Base-by-base conservation (phyloP, 2,797 vertebrate species). In the Melanotaenia parkinsoni region DNA sequence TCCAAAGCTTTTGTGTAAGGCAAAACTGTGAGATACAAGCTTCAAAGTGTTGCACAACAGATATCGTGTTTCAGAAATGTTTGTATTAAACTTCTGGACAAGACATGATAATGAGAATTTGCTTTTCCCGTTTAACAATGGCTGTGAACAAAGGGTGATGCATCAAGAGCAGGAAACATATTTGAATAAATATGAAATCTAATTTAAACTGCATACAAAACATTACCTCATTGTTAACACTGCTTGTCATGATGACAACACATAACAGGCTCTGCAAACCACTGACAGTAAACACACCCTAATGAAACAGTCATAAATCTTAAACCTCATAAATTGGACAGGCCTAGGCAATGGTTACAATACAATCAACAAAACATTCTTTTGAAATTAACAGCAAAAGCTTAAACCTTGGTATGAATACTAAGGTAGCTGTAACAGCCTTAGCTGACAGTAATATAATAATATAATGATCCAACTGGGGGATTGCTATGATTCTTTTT, bases 61-160 rank as follows among this genome's bases (percentile, higher is more conserved):
- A 86, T 90, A 89, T 93, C 74, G 43, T 64, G 89, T 96, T 95
- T 94, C 95, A 93, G 84, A 92, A 92, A 91, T 63, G 80, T 82
- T 79, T 88, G 72, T 83, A 74, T 89, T 89, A 90, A 91, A 87
- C 80, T 78, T 86, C 75, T 86, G 91, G 80, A 83, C 76, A 70
- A 72, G 54, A 58, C 40, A 63, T 50, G n/a, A 81, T 14, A 76
- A 57, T 57, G 40, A 4, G 51, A 59, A 57, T 66, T 61, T 60
- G 45, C 40, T 58, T 58, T 58, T 80, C 20, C 61, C 14, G 69
- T 72, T 58, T 56, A 67, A 82, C 28, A 77, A 83, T 84, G 74
- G 60, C 35, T 18, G 20, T 51, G 78, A 82, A 82, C 65, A 81
- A 77, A 71, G 45, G 54, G 47, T 10, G 10, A 28, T n/a, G 24